Base-by-base conservation (phyloP, 2,113 vertebrate genomes). In the Solenodon paradoxus region DNA sequence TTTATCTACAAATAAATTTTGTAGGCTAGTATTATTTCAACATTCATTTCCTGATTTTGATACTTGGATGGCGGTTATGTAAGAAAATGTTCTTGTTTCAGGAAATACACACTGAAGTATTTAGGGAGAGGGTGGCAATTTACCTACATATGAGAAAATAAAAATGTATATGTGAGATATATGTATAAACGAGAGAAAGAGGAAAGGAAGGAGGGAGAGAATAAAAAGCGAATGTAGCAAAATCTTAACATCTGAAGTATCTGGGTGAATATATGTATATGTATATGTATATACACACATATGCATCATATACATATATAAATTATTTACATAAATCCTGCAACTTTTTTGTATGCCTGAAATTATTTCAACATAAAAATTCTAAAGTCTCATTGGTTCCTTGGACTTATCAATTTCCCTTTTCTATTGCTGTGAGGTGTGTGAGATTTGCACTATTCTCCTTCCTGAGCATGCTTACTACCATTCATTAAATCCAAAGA, bases 1-100 rank as follows among this genome's bases (percentile, higher is more conserved):
- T 1, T 45, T n/a, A n/a, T n/a, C n/a, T n/a, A n/a, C n/a, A 16
- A 96, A 55, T 77, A 84, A 47, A 66, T 87, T 92, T 68, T 94
- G 28, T 61, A 53, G 5, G 61, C 11, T 45, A 77, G 7, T 22
- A 72, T 57, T 78, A 22, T 69, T 55, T 92, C 68, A 86, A 82
- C 16, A 77, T 35, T 91, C 53, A 71, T 80, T 91, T 71, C 15
- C 32, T 92, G 61, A 81, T 81, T 93, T 88, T 89, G 32, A 55
- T 63, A 38, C 82, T 40, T 61, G 32, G 12, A 82, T 5, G 71
- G 6, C 42, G 30, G 38, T 55, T 94, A 79, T 26, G 4, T 35
- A 75, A 90, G 3, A 79, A 38, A 82, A 78, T 12, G 3, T 78
- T 81, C 38, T 92, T 71, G 28, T 89, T 93, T 83, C 4, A 74